phyloP scores from a whole-genome alignment of 2,797 vertebrate species.

The Falco rusticolus region DNA sequence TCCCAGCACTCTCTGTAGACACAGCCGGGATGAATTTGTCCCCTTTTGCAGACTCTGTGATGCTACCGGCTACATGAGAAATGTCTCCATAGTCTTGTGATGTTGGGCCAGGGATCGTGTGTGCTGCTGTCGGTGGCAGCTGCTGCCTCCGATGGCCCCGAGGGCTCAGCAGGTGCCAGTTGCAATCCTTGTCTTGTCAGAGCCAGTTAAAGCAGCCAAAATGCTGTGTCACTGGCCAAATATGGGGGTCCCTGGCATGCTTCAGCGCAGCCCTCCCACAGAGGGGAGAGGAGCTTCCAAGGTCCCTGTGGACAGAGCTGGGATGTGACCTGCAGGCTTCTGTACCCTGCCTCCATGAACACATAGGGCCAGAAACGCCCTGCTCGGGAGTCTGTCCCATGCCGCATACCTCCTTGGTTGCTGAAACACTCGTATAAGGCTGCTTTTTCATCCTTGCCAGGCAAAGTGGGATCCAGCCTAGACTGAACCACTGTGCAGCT shows the following conservation, averaged over 20 bases:
- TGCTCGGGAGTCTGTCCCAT: not conserved
- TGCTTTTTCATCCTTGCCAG: not conserved
- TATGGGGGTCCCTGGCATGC: constrained; percentile 12
- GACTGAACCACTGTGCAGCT: not conserved
- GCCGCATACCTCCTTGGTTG: not conserved
- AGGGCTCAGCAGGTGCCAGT: constrained; percentile 9
- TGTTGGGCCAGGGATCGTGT: not conserved
- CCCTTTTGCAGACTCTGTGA: not conserved
- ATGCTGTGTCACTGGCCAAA: constrained; percentile 60
- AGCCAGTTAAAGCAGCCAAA: constrained; percentile 2
- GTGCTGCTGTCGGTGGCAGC: constrained; percentile 2
- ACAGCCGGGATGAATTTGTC: not conserved
- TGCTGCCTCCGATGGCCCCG: not conserved
- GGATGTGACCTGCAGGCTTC: not conserved
- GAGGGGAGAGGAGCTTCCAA: not conserved
- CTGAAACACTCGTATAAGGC: not conserved
- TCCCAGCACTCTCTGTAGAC: not conserved
- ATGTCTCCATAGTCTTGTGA: not conserved
- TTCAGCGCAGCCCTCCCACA: not conserved
- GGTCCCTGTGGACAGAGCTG: not conserved
- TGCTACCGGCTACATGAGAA: not conserved
- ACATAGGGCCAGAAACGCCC: not conserved
- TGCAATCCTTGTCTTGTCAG: not conserved
- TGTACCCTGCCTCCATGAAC: not conserved
- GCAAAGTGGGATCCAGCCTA: not conserved